Evolutionary conservation across 2,113 vertebrate genomes (phyloP), one percentile per base, ranked within the genome.

Genomic region (Cnemophilus loriae): DNA sequence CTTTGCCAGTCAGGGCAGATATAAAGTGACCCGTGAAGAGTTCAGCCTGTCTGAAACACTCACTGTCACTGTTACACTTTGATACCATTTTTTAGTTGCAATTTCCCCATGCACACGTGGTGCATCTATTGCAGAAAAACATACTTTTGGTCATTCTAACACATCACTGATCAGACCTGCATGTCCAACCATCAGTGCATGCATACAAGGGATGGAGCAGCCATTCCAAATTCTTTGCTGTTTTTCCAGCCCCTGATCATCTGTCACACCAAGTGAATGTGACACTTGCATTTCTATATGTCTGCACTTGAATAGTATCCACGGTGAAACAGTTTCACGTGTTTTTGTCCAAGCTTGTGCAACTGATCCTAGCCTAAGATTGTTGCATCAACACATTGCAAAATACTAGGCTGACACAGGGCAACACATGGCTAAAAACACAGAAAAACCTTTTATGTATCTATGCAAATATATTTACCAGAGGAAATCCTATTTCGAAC

Each of bases 211-310:
- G 16, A 53, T 37, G 18, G 35, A 75, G 50, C 42, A 68, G 23
- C 7, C 27, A 70, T 24, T 46, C 39, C 37, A 73, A 47, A 16
- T 26, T 21, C 68, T 81, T 37, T 32, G 7, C n/a, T 65, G 0
- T 28, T 80, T 60, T 37, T 14, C 20, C 56, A 76, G 33, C 5
- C 41, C 32, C 39, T n/a, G 7, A 42, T 35, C 12, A 53, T 67
- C 16, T 44, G 13, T 60, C 39, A 52, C 39, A 59, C 0, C 0
- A 0, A 76, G 9, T 39, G 10, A 47, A 68, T 3, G 7, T 0
- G 3, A 28, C 24, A 35, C 11, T 49, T 27, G 11, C 5, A 24
- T 49, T 87, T 75, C 52, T 61, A 42, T 73, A 57, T 15, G 5
- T 32, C 70, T n/a, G 1, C 20, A 20, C 28, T 49, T 39, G 7